A percentile compares a stretch with the other conserved stretches of the same genome.
These are phyloP conservation scores for Epizoanthus illoricatus DNA, from an alignment of 92 coral and sea anemone species.

Conservation along the genomic window DNA sequence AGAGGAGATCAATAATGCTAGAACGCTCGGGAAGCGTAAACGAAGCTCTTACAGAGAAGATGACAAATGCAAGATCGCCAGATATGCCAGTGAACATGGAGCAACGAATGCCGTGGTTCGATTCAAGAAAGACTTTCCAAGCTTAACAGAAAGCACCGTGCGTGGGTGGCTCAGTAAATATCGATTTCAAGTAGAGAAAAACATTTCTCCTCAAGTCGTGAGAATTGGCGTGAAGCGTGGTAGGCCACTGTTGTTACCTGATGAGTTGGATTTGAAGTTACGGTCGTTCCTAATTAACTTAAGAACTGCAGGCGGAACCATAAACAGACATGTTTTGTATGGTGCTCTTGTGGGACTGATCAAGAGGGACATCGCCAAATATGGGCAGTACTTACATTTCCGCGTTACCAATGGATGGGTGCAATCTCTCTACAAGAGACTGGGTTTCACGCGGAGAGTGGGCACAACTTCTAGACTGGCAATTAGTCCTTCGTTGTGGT, in stretches of 20 bases:
- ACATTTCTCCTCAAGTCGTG: conserved; percentile 39
- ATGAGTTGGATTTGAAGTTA: conserved; percentile 55
- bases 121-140: conserved; percentile 59
- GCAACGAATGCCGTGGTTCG: conserved; percentile 36
- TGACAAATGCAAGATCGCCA: conserved; percentile 38
- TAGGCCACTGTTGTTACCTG: conserved; percentile 50
- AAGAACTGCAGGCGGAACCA: conserved; percentile 54
- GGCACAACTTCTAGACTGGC: too few relatives aligned
- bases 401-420: too few relatives aligned
- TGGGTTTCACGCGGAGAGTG: too few relatives aligned
- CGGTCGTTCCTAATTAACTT: conserved; percentile 47
- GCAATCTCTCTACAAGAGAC: too few relatives aligned
- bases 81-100: conserved; percentile 30
- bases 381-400: too few relatives aligned
- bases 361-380: too few relatives aligned
- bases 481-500: too few relatives aligned
- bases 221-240: conserved; percentile 51
- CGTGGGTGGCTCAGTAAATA: conserved; percentile 53
- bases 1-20: conserved; percentile 18
- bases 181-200: conserved; percentile 48
- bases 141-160: conserved; percentile 49
- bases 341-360: too few relatives aligned
- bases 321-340: conserved; percentile 45
- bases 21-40: conserved; percentile 18
- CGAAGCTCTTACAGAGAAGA: conserved; percentile 36